Evolutionary conservation across 1,140 invertebrate genomes (phyloP), one percentile per base, ranked within the genome.

Genomic region (Cylas formicarius): DNA sequence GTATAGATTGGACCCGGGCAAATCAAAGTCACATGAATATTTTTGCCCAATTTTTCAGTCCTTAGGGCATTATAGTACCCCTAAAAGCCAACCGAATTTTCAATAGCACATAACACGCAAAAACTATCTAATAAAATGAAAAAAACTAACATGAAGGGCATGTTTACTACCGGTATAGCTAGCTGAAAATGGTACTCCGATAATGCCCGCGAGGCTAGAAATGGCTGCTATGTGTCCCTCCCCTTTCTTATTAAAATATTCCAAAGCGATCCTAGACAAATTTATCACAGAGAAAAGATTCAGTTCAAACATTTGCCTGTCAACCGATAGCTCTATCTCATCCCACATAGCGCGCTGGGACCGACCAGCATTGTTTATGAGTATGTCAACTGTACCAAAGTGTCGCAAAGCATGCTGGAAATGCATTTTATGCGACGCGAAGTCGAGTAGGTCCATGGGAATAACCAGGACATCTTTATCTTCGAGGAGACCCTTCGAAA

Each of bases 361-460:
- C 49, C 86, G 66, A 4, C 86, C 87, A 10, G 86, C 86, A 69
- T 90, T 90, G 58, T 84, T 86, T 0, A 90, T 74, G 16, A 90
- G 67, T 44, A 90, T 76, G 64, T 90, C 83, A 7, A 90, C 58
- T 53, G 73, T 70, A 39, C 79, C 80, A 66, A 89, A 90, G 60
- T 84, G 75, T n/a, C 73, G 56, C 0, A 90, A 54, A 1, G 88
- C 78, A 42, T 71, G 63, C 22, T 80, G 61, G 24, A 90, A 78
- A 21, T 72, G 66, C 23, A 69, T 45, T 61, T 80, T 61, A 57
- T 91, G 87, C 19, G 61, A 61, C 1, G 74, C 66, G 14, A 77
- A 61, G 17, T 84, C 61, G 10, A 75, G 66, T 31, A 89, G 65
- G 66, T 90, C 84, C 60, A 90, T 69, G n/a, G 76, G 76, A 8